Evolutionary conservation across 2,797 vertebrate species (phyloP), one percentile per base, ranked within the genome.

Genomic region (Pipistrellus kuhlii): DNA sequence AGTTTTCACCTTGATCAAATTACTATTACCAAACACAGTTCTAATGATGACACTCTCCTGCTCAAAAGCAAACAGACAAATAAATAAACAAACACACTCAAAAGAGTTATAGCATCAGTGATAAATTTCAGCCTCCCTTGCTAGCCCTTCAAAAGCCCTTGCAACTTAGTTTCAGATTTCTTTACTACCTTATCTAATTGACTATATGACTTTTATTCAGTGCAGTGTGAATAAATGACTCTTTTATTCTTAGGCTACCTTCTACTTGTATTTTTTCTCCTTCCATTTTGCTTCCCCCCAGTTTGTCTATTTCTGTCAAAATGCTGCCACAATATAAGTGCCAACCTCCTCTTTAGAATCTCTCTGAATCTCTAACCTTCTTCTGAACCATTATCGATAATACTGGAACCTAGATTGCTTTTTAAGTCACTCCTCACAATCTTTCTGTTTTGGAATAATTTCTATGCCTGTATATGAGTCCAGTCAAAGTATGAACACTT

Each of bases 381-480:
- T 30, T 21, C 20, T 11, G 64, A 82, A 59, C 3, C 10, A 0
- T 13, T 25, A 30, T 0, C 1, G 2, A 7, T 5, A 20, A 59
- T 35, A 14, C 8, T 66, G 21, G 3, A 12, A 3, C 6, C 3
- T 46, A 23, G 3, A 8, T 41, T 32, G 30, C 48, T 41, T 23
- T 23, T 38, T 12, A 51, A 68, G 59, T 35, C 9, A 0, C 1
- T 25, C 6, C 6, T 6, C 18, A 35, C 38, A 10, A 1, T 41
- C 32, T 46, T 59, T 18, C 14, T 6, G 44, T 18, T 2, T 20
- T 57, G 75, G n/a, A 55, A 48, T 69, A 3, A 48, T 14, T 62
- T 35, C 23, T 15, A 3, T 11, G n/a, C 14, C 46, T 32, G 3
- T 38, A 2, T 10, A 41, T 23, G 46, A 41, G 8, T 23, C n/a